Evolutionary conservation across 1,140 invertebrate genomes (phyloP), one percentile per base, ranked within the genome.

Genomic region (Brachionus plicatilis): DNA sequence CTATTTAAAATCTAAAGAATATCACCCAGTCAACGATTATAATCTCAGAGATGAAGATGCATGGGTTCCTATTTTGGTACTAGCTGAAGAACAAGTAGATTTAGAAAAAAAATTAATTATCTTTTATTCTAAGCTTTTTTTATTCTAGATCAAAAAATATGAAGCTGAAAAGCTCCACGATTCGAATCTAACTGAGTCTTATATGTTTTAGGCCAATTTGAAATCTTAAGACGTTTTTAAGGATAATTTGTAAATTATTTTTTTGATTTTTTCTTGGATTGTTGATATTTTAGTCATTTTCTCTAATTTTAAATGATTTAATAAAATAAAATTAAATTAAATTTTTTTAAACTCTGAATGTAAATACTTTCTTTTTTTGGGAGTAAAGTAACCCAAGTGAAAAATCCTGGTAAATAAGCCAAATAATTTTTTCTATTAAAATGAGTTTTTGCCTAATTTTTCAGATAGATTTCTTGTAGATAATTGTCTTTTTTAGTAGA

Each of bases 81-180:
- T 82, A 41, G 79, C 65, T n/a, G 79, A 82, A 82, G 79, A 82
- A 65, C 79, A 82, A 66, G 79, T 82, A 60, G 53, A 37, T 20
- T 80, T 75, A 45, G 17, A 80, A 56, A 56, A 56, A 56, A 20
- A 56, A 56, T 33, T 56, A 24, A 80, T 56, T 3, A 80, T 53
- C 37, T 29, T 50, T 43, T 17, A 33, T 65, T 37, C 33, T 27
- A 11, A 65, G 33, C 33, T 37, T 43, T 82, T 45, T 37, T 12
- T 65, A 24, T n/a, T 60, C 29, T 80, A 82, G 79, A 82, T 82
- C 11, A 60, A 65, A 82, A 82, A 76, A 50, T 76, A 76, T 24
- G 72, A 76, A 50, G 72, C 72, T 4, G 72, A 76, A 76, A 47
- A 47, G 29, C 14, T 50, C 11, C 72, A 76, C 14, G 45, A 76